These are phyloP conservation scores for Tinea pellionella DNA, from an alignment of 2,888 invertebrate species.

Conservation along the genomic window DNA sequence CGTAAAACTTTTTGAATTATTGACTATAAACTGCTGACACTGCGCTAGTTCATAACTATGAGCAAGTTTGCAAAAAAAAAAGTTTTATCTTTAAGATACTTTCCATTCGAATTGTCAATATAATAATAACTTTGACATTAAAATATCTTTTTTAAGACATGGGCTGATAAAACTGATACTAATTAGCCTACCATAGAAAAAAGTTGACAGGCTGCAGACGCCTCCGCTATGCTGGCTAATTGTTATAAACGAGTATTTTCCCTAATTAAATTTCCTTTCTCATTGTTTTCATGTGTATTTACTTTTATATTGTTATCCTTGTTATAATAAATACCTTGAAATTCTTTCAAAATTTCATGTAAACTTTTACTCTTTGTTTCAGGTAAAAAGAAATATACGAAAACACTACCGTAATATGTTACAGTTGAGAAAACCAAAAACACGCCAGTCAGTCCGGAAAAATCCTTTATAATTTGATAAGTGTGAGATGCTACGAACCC, in stretches of 20 bases:
- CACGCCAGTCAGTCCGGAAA: slow-evolving; percentile 50
- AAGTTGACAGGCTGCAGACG: too few relatives aligned
- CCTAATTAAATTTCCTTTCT: background rate
- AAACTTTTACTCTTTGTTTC: slow-evolving; percentile 70
- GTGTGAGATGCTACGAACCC: slow-evolving; percentile 59
- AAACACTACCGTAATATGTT: slow-evolving; percentile 53
- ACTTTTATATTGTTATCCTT: background rate
- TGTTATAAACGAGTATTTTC: background rate
- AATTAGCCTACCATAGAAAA: too few relatives aligned
- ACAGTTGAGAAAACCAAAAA: slow-evolving; percentile 56
- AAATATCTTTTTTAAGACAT: too few relatives aligned
- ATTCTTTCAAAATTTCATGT: slow-evolving; percentile 60
- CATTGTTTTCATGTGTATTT: background rate
- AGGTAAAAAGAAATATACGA: slow-evolving; percentile 58
- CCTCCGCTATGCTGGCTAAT: too few relatives aligned
- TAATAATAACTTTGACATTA: too few relatives aligned
- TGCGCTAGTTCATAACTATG: background rate
- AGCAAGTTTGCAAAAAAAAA: background rate
- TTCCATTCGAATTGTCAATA: background rate
- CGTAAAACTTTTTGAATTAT: slow-evolving; percentile 2
- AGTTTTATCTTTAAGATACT: background rate
- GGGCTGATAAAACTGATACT: too few relatives aligned
- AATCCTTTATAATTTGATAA: slow-evolving; percentile 58
- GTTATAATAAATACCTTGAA: slow-evolving; percentile 37
- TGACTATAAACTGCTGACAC: background rate